A percentile compares a stretch with the other conserved stretches of the same genome.
These are phyloP conservation scores for Magallana gigas DNA, from an alignment of 1,140 invertebrate species.

Conservation along the genomic window DNA sequence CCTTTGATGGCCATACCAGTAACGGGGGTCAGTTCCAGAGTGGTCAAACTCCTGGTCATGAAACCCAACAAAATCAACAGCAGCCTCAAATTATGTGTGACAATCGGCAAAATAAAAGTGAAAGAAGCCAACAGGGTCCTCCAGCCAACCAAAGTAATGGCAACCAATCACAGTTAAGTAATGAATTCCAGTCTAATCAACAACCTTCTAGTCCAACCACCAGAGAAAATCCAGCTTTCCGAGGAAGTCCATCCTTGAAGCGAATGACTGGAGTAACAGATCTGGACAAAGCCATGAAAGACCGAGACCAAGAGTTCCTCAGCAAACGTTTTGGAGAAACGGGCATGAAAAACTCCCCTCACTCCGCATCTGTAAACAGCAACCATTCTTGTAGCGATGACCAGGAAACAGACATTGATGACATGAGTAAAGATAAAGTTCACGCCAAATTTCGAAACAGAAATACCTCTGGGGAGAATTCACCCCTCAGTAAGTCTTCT, in stretches of 20 bases:
- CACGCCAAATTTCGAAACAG: neutral
- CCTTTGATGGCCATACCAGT: constrained; percentile 44
- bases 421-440: constrained; percentile 14
- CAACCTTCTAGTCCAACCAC: neutral
- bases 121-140: neutral
- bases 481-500: neutral
- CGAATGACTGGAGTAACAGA: constrained; percentile 63
- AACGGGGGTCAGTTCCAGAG: neutral
- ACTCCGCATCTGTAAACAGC: neutral
- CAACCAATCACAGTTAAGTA: neutral
- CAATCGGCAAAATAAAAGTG: neutral
- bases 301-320: constrained; percentile 66
- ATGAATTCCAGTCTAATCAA: constrained; percentile 4
- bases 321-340: constrained; percentile 46
- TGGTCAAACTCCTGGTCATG: neutral
- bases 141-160: neutral
- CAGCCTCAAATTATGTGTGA: neutral
- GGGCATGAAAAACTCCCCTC: neutral
- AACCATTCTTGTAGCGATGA: constrained; percentile 22
- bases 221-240: neutral
- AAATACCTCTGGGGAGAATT: neutral
- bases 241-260: constrained; percentile 43
- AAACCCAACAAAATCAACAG: neutral
- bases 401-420: constrained; percentile 17
- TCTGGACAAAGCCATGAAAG: constrained; percentile 71